Base-by-base conservation (phyloP, 2,888 invertebrate genomes). In the Idaea biselata region DNA sequence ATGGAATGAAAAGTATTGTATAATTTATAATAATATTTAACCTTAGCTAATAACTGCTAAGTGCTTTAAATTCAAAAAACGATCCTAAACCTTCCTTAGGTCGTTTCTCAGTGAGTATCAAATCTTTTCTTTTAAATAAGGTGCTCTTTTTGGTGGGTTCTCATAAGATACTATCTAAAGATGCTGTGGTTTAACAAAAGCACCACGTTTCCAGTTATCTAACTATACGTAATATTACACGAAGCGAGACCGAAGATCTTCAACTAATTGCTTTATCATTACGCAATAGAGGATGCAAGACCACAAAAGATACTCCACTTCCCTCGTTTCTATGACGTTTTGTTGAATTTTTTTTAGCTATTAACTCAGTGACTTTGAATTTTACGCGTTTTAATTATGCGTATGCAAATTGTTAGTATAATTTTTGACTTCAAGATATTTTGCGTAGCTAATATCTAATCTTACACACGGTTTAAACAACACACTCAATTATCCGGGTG, bases 251-350 rank as follows among this genome's bases (percentile, higher is more conserved):
- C 79, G 70, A 76, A 79, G 70, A 81, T 85, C 77, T 83, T 81
- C 80, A 84, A 81, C 80, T 83, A 87, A 88, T 87, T 81, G 73
- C 82, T 82, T 77, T 18, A 18, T 17, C 76, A 79, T 86, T 78
- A 73, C 74, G 78, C 76, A 84, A 86, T 73, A 66, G 77, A 78
- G 79, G 79, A 82, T 82, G 77, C 73, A 65, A 44, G 61, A 73
- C 66, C 63, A 71, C 73, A 69, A 71, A 72, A 72, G 64, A 68
- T 71, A 75, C 68, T 76, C 72, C 62, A 75, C 73, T 79, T 79
- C 75, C 75, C 73, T 65, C 66, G 59, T 71, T 71, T 68, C 59
- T 67, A 66, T 63, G 63, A 59, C 66, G 66, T 65, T 72, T 68
- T 74, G 68, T 68, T 64, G 32, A 67, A 69, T 68, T 71, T 66